Base-by-base conservation (phyloP, 2,797 vertebrate species). In the Phoebastria nigripes region DNA sequence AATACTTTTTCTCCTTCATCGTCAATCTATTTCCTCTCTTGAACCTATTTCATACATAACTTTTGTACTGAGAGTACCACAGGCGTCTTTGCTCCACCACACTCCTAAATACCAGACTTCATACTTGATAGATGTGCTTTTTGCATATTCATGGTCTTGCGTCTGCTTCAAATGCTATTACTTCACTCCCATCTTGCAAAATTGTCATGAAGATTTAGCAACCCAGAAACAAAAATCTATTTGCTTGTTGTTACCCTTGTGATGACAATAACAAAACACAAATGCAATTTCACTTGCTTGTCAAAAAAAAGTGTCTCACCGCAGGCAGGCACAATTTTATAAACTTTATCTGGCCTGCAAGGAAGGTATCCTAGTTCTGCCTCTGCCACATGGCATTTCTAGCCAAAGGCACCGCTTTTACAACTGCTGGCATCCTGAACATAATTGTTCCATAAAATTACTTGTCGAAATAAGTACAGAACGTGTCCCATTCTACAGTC, bases 31-130 rank as follows among this genome's bases (percentile, higher is more conserved):
- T 96, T 97, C 89, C 83, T 96, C 94, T 94, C 82, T 79, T 94
- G 90, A 96, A 93, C 77, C 82, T 95, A 87, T 73, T 97, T 97
- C 94, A 77, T 76, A 63, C 33, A 84, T 89, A 97, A 94, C 82
- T 97, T 97, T 94, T 96, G 79, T 87, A 97, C 87, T 93, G 91
- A 96, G 85, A 96, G 70, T 91, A 95, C 78, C 80, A 97, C 90
- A 87, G 92, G 81, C 88, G 59, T 90, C 80, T 91, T 96, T 94
- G 66, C 80, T 94, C 89, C 15, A 26, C 71, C 82, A 92, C 80
- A 77, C 65, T 96, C 77, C 84, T 92, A 90, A 95, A 94, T 94
- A 97, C 65, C 84, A 97, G 92, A 90, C 76, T 89, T 96, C 89
- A 84, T 70, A 87, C 84, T 95, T 96, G 96, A 97, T 87, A 84